A percentile compares a stretch with the other conserved stretches of the same genome.
Conservation (phyloP, 2,113 vertebrate species). For the Pteropus alecto region DNA sequence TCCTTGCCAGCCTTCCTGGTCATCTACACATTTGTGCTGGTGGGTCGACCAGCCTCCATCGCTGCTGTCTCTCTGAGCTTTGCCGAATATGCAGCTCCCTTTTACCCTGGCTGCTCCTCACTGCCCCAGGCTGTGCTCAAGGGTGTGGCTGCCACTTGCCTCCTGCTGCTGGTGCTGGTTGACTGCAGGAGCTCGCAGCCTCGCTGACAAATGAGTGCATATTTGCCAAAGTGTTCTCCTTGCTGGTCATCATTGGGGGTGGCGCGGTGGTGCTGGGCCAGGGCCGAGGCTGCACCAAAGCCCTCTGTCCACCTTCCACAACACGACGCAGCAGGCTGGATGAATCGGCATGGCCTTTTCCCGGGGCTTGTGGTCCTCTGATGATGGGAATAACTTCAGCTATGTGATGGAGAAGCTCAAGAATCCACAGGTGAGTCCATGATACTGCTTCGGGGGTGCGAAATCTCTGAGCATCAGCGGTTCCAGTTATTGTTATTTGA, state of each 20-base stretch:
- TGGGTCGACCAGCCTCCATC: constrained; percentile 83
- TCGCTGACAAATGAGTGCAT: constrained; percentile 86
- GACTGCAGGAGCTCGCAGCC: constrained; percentile 84
- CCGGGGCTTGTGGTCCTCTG: constrained; percentile 89
- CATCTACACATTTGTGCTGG: constrained; percentile 81
- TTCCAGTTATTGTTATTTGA: no score
- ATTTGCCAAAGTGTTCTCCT: constrained; percentile 83
- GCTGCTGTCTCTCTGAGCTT: constrained; percentile 78
- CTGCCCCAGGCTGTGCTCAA: constrained; percentile 74
- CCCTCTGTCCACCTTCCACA: constrained; percentile 84
- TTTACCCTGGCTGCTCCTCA: constrained; percentile 82
- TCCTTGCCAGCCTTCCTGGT: constrained; percentile 87
- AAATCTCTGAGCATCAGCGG: neutral
- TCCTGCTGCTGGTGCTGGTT: constrained; percentile 81
- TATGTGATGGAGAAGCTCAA: constrained; percentile 88
- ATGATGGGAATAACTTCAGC: constrained; percentile 90
- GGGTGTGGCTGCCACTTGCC: constrained; percentile 76
- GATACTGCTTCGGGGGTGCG: neutral
- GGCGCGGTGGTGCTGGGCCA: constrained; percentile 80
- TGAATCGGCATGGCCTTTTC: constrained; percentile 86
- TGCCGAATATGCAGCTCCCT: constrained; percentile 81
- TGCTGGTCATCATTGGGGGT: constrained; percentile 85
- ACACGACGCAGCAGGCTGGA: constrained; percentile 74
- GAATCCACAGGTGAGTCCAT: constrained; percentile 85
- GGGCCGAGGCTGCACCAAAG: neutral